A percentile compares a stretch with the other conserved stretches of the same genome.
Conservation (phyloP, 2,113 vertebrate genomes). For the Malurus elegans region DNA sequence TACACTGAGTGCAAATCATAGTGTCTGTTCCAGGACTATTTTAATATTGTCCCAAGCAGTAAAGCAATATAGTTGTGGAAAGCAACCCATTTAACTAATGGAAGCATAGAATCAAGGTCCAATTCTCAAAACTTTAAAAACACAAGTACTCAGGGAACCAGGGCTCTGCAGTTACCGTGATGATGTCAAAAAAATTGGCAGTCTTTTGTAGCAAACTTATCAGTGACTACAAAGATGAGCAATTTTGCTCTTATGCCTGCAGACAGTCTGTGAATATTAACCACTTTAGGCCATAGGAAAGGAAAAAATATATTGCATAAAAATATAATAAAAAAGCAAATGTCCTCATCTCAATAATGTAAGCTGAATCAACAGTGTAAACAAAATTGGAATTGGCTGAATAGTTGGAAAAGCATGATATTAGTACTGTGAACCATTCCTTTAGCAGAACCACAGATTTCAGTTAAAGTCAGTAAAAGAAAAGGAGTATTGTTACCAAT, state of each 20-base stretch:
- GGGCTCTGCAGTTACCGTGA: not conserved
- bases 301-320: not conserved
- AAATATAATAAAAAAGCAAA: not conserved
- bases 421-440: not conserved
- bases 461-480: slow-evolving; percentile 41
- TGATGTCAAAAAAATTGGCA: not conserved
- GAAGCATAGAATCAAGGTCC: not conserved
- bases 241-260: not conserved
- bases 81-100: not conserved
- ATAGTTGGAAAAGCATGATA: not conserved
- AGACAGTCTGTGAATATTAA: not conserved
- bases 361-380: not conserved
- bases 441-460: slow-evolving; percentile 28
- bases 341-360: not conserved
- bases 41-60: not conserved
- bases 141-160: not conserved
- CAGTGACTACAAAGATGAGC: not conserved
- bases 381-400: not conserved
- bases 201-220: not conserved
- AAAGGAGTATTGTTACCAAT: not conserved
- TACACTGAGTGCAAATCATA: not conserved
- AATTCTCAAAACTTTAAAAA: not conserved
- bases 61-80: not conserved
- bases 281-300: not conserved
- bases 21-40: not conserved